Evolutionary conservation across 2,113 vertebrate species (phyloP), one percentile per base, ranked within the genome.

Genomic region (Lophura nycthemera): DNA sequence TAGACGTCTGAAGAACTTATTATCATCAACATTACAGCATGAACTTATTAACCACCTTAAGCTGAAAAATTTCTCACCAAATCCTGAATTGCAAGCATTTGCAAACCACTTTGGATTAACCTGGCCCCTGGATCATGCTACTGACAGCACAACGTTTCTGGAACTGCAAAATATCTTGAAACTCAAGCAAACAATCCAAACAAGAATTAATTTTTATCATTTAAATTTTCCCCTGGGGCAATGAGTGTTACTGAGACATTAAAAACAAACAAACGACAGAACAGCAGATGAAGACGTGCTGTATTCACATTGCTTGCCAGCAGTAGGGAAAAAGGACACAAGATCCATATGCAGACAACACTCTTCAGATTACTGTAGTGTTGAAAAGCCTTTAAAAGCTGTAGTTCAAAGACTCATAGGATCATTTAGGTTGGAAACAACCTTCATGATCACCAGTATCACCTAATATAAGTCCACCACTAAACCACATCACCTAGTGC

Each of bases 171-270:
- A 86, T 73, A 75, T 38, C 88, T 81, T 81, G 43, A 90, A 95
- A 94, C 81, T 69, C 88, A 83, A 90, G 57, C 48, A 77, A 91
- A 54, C 52, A 60, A 54, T 84, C 80, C 76, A 60, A 91, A 91
- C 40, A 75, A 75, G 76, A 92, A 95, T 95, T 91, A 93, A 91
- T 88, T 86, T 72, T 75, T 94, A 75, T 83, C 30, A 83, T 88
- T 86, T 92, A 61, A 67, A 64, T 67, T 84, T 80, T 42, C 57
- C 88, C 79, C 75, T 25, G 34, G 88, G 89, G 57, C 36, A 34
- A 71, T 20, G 48, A 16, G 52, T 80, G 45, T 50, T 89, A 76
- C 56, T 59, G 25, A 87, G 43, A 83, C 29, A 24, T 80, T 63
- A 61, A 76, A 92, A 92, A 79, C 45, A 72, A 86, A 78, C 34